phyloP scores from a whole-genome alignment of 2,888 invertebrate genomes.

The Syrista parreyssii region DNA sequence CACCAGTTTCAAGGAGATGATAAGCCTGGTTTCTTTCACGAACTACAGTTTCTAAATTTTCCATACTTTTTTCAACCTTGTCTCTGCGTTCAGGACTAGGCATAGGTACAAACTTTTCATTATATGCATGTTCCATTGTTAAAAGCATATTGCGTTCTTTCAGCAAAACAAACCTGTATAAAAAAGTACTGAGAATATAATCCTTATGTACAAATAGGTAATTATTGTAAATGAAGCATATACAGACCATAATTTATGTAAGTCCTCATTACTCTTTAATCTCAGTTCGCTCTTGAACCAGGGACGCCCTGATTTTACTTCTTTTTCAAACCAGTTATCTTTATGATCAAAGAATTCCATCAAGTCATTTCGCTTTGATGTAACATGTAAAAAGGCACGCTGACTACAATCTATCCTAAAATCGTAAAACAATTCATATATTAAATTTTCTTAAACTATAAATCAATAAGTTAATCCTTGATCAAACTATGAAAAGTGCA shows the following conservation, averaged over 20 bases:
- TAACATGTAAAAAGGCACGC: constrained; percentile 55
- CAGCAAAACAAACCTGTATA: constrained; percentile 79
- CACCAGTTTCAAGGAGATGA: constrained; percentile 88
- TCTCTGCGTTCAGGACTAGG: constrained; percentile 94
- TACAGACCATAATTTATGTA: constrained; percentile 95
- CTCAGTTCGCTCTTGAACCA: constrained; percentile 93
- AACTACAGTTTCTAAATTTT: constrained; percentile 89
- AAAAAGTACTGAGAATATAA: neutral
- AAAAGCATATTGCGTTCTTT: constrained; percentile 98
- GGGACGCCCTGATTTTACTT: constrained; percentile 84
- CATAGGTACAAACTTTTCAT: constrained; percentile 75
- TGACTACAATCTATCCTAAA: constrained; percentile 8
- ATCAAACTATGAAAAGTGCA: neutral
- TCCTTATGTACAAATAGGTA: neutral
- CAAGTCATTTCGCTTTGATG: constrained; percentile 68
- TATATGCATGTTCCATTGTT: constrained; percentile 92
- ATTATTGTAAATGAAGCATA: constrained; percentile 4
- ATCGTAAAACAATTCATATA: neutral
- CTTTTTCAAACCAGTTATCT: constrained; percentile 83
- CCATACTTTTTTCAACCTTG: constrained; percentile 95
- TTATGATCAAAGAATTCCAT: constrained; percentile 92
- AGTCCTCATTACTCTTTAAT: constrained; percentile 93
- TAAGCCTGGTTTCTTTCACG: constrained; percentile 93
- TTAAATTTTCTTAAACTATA: neutral
- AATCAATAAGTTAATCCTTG: neutral